Conservation (phyloP, 2,888 invertebrate species). For the Notocelia uddmanniana region DNA sequence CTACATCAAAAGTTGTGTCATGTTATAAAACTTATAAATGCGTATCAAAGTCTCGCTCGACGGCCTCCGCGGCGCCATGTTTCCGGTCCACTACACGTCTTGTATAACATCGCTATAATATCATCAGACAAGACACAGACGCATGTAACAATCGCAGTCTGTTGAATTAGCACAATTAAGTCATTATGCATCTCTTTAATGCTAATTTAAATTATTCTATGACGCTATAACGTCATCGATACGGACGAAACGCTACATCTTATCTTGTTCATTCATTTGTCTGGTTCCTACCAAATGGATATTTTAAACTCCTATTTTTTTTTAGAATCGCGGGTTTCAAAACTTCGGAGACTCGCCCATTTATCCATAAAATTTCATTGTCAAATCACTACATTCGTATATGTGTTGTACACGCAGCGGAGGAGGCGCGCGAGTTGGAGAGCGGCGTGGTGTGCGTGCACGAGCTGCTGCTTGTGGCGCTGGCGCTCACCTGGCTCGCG, state of each 20-base stretch:
- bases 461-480: constrained; percentile 87
- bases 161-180: constrained; percentile 12
- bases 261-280: not conserved
- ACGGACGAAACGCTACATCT: not conserved
- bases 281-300: not conserved
- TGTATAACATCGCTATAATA: constrained; percentile 19
- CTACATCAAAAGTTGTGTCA: no score
- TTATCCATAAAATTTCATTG: not conserved
- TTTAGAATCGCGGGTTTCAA: no score
- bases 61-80: not conserved
- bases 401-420: constrained; percentile 55
- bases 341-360: no score
- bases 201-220: not conserved
- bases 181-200: constrained; percentile 8
- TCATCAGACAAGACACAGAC: not conserved
- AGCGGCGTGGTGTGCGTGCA: constrained; percentile 86
- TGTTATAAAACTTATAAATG: no score
- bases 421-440: constrained; percentile 51
- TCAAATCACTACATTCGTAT: not conserved
- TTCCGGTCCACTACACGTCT: constrained; percentile 14
- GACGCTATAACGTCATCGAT: not conserved
- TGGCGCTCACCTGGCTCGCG: constrained; percentile 87
- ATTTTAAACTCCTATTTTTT: no score
- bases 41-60: constrained; percentile 6
- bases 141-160: constrained; percentile 17